Evolutionary conservation across 2,113 vertebrate species (phyloP), one percentile per base, ranked within the genome.

Genomic region (Zosterops hypoxanthus): DNA sequence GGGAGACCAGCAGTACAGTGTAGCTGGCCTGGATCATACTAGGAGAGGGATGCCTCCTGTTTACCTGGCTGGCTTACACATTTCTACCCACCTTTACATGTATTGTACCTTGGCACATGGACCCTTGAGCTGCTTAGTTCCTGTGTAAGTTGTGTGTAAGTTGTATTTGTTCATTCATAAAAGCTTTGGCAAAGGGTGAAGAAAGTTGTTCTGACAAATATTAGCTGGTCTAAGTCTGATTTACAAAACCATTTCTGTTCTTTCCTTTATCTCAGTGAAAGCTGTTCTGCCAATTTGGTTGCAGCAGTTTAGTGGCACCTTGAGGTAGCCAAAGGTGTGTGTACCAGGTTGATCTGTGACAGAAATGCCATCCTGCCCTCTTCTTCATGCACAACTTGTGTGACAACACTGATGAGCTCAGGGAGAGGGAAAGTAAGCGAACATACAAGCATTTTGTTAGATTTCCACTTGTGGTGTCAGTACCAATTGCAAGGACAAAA

Each of bases 311-410:
- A 29, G 31, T 49, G 63, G 41, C 36, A 41, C 28, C 71, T 42
- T 3, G 4, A 79, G 53, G 34, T 14, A 70, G 16, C 34, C 66
- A 71, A 64, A 63, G 0, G 0, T 18, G 68, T 1, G 1, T 28
- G 22, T 42, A 29, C 24, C 8, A 7, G 44, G 16, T 8, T 42
- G 24, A 12, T 39, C 44, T 64, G 70, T 75, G 33, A 11, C 47
- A 79, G 34, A 82, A 46, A 14, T 56, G 42, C 41, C 56, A 64
- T 46, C 70, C 70, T 73, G 17, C 26, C 29, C 60, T 2, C 1
- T 61, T 69, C 1, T 63, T 78, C 41, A 10, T 21, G 53, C 24
- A 47, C 23, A 26, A 16, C 26, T 55, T 39, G 5, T 21, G 44
- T 56, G 53, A 68, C 34, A 44, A 5, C 13, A 8, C 25, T 2